Conservation (phyloP, 53 echinoderm and acorn worm species). For the Patiria pectinifera region DNA sequence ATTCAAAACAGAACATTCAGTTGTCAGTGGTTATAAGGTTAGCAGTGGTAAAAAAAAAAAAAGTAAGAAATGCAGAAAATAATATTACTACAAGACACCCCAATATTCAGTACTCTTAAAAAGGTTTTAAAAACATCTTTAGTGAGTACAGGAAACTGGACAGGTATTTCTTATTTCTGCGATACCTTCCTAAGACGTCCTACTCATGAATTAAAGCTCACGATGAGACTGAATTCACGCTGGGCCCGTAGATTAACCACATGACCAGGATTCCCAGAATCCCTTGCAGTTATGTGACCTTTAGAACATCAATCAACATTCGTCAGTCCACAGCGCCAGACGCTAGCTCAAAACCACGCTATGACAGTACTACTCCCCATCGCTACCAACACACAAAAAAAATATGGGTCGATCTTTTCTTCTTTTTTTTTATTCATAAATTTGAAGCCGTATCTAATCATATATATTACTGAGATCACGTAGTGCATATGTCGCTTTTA, state of each 20-base stretch:
- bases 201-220: background rate
- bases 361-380: background rate
- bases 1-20: background rate
- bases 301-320: slow-evolving; percentile 11
- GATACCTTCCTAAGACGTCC: background rate
- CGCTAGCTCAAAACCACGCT: background rate
- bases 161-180: background rate
- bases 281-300: slow-evolving; percentile 35
- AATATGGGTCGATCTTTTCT: background rate
- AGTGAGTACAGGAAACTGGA: background rate
- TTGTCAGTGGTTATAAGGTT: background rate
- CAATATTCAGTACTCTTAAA: background rate
- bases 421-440: background rate
- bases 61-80: background rate
- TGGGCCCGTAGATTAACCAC: background rate
- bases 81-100: background rate
- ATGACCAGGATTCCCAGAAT: slow-evolving; percentile 3
- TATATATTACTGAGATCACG: background rate
- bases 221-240: background rate
- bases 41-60: background rate
- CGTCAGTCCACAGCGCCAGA: background rate
- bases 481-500: slow-evolving; percentile 21
- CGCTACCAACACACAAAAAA: background rate
- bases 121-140: background rate
- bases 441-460: background rate